Base-by-base conservation (phyloP, 2,113 vertebrate genomes). In the Chrysochloris asiatica region DNA sequence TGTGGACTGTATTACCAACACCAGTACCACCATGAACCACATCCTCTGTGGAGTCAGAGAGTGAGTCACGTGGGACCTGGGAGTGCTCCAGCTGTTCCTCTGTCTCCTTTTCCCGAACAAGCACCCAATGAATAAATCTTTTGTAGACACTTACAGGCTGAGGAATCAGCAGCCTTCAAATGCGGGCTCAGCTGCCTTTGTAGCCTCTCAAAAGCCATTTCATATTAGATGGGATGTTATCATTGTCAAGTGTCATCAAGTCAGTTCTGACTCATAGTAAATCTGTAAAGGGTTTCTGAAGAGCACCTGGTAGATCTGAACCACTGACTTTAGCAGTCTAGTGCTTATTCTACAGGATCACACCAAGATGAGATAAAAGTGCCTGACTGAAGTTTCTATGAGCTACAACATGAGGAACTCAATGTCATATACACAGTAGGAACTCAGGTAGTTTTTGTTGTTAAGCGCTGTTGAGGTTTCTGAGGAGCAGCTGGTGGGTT, bases 1-100 rank as follows among this genome's bases (percentile, higher is more conserved):
- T 2, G 4, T 4, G 2, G 3, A 9, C 14, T 36, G 36, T 4
- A 38, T 24, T 17, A 16, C 41, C 38, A 30, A 0, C 8, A 45
- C 30, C 13, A 12, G 30, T n/a, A 24, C 78, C 13, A 3, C 6
- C 6, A 33, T 9, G 2, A 67, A 41, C 26, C 72, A 43, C 0
- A 0, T 3, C 2, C 0, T 16, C 73, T 6, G 0, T 3, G 12
- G 43, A 17, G 21, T 45, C 52, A 52, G 87, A 30, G 43, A 38
- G 56, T 4, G 4, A 4, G 17, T 24, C 54, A 13, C 8, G 8
- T 72, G 30, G 43, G 48, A 47, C 4, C 48, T 56, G 56, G n/a
- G 19, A 12, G 14, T 14, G 24, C 63, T 45, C 5, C 48, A 47
- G n/a, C 65, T 47, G 8, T 19, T 52, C 22, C 8, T 59, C 45